phyloP scores from a whole-genome alignment of 2,888 invertebrate species.

The Mycalesis mineus region DNA sequence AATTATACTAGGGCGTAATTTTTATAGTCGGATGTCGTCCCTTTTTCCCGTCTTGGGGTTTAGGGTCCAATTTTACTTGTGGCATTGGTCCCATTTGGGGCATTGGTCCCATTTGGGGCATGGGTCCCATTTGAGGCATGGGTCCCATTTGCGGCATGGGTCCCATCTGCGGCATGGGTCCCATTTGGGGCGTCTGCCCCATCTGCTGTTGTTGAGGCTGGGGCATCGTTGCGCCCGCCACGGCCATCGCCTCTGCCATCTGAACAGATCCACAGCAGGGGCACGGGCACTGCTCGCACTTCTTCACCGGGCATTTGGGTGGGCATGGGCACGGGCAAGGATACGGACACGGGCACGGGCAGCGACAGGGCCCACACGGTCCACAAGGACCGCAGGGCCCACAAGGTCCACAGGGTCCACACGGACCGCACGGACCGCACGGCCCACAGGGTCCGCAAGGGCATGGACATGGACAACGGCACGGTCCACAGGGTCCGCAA shows the following conservation, averaged over 20 bases:
- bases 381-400: conserved; percentile 38
- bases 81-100: conserved; percentile 1
- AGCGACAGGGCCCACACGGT: conserved; percentile 36
- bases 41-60: conserved; percentile 33
- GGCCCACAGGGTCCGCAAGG: conserved; percentile 36
- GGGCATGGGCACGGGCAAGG: conserved; percentile 40
- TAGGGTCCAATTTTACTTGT: conserved; percentile 25
- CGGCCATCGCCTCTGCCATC: conserved; percentile 24
- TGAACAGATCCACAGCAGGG: conserved; percentile 32
- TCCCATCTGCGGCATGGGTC: background rate
- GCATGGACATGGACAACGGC: conserved; percentile 35
- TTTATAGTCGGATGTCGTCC: conserved; percentile 33
- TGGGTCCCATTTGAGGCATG: background rate
- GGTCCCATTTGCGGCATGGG: background rate
- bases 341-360: conserved; percentile 31
- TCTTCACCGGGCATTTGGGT: conserved; percentile 37
- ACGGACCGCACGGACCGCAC: conserved; percentile 36
- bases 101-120: background rate
- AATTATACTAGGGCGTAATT: conserved; percentile 32
- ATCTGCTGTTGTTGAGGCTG: conserved; percentile 13
- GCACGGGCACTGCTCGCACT: conserved; percentile 34
- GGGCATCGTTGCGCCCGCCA: conserved; percentile 13
- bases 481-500: conserved; percentile 28
- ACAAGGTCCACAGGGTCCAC: too few relatives aligned
- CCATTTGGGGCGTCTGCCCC: background rate